A percentile compares a stretch with the other conserved stretches of the same genome.
phyloP scores from a whole-genome alignment of 2,113 vertebrate species.

The Azemiops feae region DNA sequence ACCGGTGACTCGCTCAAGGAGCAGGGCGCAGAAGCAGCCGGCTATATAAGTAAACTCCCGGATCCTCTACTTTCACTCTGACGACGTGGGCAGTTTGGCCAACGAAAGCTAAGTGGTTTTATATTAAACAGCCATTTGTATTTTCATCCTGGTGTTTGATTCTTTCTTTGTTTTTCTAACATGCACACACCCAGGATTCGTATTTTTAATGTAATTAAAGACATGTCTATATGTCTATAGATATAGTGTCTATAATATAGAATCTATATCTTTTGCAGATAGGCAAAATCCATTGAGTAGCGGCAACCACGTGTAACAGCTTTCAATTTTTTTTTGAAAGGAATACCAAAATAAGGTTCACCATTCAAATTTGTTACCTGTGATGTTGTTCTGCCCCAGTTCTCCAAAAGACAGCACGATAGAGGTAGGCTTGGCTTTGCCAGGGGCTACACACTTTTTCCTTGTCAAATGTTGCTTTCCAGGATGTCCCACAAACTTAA shows the following conservation, averaged over 20 bases:
- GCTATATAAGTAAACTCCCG: too few species aligned
- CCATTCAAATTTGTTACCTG: slow-evolving; percentile 65
- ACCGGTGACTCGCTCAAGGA: too few species aligned
- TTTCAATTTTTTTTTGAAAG: background rate
- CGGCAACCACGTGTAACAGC: background rate
- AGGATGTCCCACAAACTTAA: slow-evolving; percentile 87
- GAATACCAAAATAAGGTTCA: background rate
- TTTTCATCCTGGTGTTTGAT: too few species aligned
- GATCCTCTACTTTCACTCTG: too few species aligned
- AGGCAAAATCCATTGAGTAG: background rate
- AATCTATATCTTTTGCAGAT: background rate
- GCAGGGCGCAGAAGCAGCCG: too few species aligned
- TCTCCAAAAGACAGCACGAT: slow-evolving; percentile 85
- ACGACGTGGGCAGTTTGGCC: too few species aligned
- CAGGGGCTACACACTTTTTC: slow-evolving; percentile 83
- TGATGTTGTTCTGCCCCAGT: slow-evolving; percentile 84
- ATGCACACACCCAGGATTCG: too few species aligned
- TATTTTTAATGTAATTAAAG: too few species aligned
- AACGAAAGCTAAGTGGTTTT: too few species aligned
- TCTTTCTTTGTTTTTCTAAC: too few species aligned
- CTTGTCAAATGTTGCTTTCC: slow-evolving; percentile 86
- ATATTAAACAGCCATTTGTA: too few species aligned
- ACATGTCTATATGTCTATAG: background rate
- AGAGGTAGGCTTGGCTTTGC: slow-evolving; percentile 84
- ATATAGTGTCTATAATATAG: background rate